A percentile compares a stretch with the other conserved stretches of the same genome.
Evolutionary conservation across 2,113 vertebrate species (phyloP).

Genomic region (Geococcyx californianus): DNA sequence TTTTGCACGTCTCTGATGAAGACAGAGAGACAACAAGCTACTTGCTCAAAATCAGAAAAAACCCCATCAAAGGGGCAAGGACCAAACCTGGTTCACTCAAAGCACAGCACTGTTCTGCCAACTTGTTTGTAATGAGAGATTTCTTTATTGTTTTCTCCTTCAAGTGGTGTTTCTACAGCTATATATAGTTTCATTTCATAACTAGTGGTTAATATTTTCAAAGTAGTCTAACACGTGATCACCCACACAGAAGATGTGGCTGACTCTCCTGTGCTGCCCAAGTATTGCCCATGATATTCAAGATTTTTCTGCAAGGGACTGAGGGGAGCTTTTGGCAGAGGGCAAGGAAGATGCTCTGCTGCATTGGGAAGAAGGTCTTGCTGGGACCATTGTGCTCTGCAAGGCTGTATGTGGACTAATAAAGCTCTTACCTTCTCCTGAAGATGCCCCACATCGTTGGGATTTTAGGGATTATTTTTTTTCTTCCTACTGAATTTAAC

Average conservation of each 20-base stretch:
- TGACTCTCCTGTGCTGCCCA: not conserved
- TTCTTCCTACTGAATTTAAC: not conserved
- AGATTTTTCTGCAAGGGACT: not conserved
- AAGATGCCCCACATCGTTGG: not conserved
- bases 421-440: not conserved
- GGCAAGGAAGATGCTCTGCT: not conserved
- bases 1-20: not conserved
- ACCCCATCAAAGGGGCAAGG: not conserved
- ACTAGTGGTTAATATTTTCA: not conserved
- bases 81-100: not conserved
- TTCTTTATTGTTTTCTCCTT: not conserved
- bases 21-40: not conserved
- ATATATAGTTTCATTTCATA: constrained; percentile 27
- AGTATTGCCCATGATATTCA: not conserved
- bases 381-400: not conserved
- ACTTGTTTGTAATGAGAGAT: not conserved
- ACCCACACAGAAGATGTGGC: not conserved
- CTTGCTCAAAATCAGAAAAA: not conserved
- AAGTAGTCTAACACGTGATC: not conserved
- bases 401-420: not conserved
- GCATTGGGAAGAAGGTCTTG: not conserved
- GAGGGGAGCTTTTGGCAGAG: not conserved
- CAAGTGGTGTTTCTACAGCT: not conserved
- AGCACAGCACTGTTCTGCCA: not conserved
- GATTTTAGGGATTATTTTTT: not conserved